Conservation (phyloP, 2,888 invertebrate species). For the Drosophila borealis region DNA sequence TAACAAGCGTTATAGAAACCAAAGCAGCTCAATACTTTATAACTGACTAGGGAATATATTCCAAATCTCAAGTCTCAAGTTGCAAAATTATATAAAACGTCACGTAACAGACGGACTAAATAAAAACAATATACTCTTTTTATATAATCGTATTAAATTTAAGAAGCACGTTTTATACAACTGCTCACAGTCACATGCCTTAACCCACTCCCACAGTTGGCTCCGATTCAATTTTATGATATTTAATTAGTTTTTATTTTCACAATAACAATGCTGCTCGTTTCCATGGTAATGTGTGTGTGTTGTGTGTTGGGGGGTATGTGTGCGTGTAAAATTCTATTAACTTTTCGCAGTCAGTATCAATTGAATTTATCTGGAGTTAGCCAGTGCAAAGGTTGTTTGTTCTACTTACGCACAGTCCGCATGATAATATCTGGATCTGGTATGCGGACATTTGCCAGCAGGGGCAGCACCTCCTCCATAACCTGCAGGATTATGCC, state of each 20-base stretch:
- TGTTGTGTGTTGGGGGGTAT: neutral
- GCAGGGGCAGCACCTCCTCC: constrained; percentile 95
- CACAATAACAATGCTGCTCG: constrained; percentile 21
- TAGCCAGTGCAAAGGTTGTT: constrained; percentile 5
- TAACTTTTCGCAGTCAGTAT: constrained; percentile 10
- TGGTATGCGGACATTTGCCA: constrained; percentile 93
- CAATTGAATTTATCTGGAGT: constrained; percentile 3
- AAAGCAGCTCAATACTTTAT: no score
- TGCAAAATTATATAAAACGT: no score
- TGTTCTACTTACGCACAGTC: constrained; percentile 94
- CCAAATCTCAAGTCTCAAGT: no score
- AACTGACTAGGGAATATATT: no score
- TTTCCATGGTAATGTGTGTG: neutral
- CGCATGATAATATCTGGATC: constrained; percentile 95
- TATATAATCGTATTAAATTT: no score
- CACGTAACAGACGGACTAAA: no score
- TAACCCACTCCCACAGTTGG: constrained; percentile 8
- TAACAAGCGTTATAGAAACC: no score
- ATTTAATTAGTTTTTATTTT: constrained; percentile 60
- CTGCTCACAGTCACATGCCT: constrained; percentile 4
- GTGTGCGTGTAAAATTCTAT: constrained; percentile 14
- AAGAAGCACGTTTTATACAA: neutral
- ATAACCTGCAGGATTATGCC: constrained; percentile 86
- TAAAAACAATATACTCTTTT: no score
- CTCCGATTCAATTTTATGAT: constrained; percentile 36